Evolutionary conservation across 2,888 invertebrate species (phyloP).

Genomic region (Hemistola chrysoprasaria): DNA sequence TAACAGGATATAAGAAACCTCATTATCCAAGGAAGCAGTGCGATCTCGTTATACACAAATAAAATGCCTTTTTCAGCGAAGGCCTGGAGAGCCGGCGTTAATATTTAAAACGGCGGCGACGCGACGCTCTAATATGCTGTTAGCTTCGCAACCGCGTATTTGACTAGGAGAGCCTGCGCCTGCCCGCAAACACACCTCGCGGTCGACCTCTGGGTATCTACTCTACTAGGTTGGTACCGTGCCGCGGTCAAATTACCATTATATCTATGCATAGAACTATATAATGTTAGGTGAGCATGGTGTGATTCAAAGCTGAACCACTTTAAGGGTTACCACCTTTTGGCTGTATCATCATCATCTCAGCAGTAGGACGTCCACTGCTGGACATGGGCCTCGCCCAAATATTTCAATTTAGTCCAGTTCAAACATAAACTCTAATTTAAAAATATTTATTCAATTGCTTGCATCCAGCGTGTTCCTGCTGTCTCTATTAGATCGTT

Average conservation of each 20-base stretch:
- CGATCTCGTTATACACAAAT: slow-evolving; percentile 68
- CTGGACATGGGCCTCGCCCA: no score
- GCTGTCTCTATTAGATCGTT: no score
- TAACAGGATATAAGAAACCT: slow-evolving; percentile 62
- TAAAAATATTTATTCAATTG: no score
- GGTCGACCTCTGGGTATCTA: not conserved
- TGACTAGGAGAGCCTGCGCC: slow-evolving; percentile 34
- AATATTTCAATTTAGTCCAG: no score
- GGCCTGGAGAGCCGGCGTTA: slow-evolving; percentile 54
- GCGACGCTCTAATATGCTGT: slow-evolving; percentile 70
- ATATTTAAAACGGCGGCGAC: slow-evolving; percentile 67
- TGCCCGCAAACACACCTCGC: slow-evolving; percentile 15
- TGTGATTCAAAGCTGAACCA: no score
- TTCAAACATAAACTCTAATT: no score
- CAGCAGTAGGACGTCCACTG: no score
- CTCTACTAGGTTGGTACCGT: not conserved
- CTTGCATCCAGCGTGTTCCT: no score
- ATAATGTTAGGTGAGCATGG: no score
- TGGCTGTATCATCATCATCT: no score
- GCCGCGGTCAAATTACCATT: not conserved
- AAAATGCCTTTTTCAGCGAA: slow-evolving; percentile 59
- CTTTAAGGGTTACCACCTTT: no score
- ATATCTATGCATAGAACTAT: not conserved
- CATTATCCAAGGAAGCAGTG: slow-evolving; percentile 54
- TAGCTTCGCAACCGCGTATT: slow-evolving; percentile 53